These are phyloP conservation scores for Thinocorus orbignyianus DNA, from an alignment of 2,113 vertebrate genomes.

Conservation along the genomic window DNA sequence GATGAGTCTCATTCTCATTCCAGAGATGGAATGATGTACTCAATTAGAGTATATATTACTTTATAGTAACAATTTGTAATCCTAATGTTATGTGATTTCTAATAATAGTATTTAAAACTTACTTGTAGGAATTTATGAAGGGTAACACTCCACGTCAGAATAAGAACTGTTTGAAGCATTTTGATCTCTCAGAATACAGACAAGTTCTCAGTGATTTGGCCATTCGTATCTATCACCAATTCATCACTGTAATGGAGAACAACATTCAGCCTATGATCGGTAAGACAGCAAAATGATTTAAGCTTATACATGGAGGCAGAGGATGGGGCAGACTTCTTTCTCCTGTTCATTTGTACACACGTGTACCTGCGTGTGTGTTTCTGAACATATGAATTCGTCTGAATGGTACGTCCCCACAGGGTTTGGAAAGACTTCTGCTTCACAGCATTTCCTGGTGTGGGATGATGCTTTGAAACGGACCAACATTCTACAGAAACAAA, in stretches of 20 bases:
- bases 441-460: not conserved
- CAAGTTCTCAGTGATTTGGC: slow-evolving; percentile 94
- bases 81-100: not conserved
- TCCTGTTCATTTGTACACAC: not conserved
- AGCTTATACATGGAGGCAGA: not conserved
- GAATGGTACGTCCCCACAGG: not conserved
- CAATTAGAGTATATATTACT: not conserved
- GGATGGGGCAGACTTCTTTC: not conserved
- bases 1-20: not conserved
- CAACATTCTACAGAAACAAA: not conserved
- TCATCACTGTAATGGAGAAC: slow-evolving; percentile 87
- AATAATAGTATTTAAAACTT: not conserved
- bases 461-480: not conserved
- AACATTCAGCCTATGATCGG: slow-evolving; percentile 87
- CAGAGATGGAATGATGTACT: not conserved
- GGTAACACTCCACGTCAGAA: slow-evolving; percentile 86
- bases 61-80: not conserved
- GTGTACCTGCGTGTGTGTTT: not conserved
- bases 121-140: slow-evolving; percentile 89
- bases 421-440: not conserved
- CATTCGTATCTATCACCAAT: slow-evolving; percentile 92
- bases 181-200: slow-evolving; percentile 94
- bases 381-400: not conserved
- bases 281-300: slow-evolving; percentile 66
- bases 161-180: slow-evolving; percentile 92